These are phyloP conservation scores for Bothrops jararaca DNA, from an alignment of 2,113 vertebrate species.

Conservation along the genomic window DNA sequence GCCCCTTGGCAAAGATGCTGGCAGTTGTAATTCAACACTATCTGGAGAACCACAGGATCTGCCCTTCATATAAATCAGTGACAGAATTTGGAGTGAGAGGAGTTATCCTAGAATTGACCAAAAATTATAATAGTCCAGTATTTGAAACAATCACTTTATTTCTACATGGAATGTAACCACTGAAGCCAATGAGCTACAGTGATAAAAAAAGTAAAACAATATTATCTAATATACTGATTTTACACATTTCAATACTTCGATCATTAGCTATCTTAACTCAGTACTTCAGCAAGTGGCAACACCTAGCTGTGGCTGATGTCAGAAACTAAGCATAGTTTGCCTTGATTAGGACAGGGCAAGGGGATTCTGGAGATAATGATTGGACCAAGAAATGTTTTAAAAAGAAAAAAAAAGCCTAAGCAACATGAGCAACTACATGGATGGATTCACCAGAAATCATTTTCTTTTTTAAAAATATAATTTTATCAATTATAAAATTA, in stretches of 20 bases:
- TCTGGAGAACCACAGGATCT: background rate
- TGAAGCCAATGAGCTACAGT: background rate
- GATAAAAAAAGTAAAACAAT: background rate
- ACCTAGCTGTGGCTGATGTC: background rate
- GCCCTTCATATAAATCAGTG: background rate
- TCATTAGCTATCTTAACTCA: background rate
- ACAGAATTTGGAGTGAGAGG: background rate
- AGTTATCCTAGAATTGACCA: background rate
- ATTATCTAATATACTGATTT: background rate
- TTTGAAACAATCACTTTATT: background rate
- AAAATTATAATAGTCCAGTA: background rate
- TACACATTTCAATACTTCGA: background rate
- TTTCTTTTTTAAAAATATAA: no score
- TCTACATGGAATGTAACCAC: background rate
- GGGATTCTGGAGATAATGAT: background rate
- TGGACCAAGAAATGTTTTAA: background rate
- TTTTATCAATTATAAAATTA: no score
- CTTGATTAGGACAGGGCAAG: background rate
- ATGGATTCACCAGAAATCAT: no score
- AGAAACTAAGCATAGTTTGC: background rate
- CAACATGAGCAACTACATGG: background rate
- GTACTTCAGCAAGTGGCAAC: background rate
- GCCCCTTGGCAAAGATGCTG: background rate
- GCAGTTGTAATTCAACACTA: background rate
- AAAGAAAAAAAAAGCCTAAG: background rate